Percentiles rank a stretch among this genome's conserved stretches.
These are phyloP conservation scores for Bursaphelenchus okinawaensis DNA, from an alignment of 2,888 invertebrate species.

Conservation along the genomic window DNA sequence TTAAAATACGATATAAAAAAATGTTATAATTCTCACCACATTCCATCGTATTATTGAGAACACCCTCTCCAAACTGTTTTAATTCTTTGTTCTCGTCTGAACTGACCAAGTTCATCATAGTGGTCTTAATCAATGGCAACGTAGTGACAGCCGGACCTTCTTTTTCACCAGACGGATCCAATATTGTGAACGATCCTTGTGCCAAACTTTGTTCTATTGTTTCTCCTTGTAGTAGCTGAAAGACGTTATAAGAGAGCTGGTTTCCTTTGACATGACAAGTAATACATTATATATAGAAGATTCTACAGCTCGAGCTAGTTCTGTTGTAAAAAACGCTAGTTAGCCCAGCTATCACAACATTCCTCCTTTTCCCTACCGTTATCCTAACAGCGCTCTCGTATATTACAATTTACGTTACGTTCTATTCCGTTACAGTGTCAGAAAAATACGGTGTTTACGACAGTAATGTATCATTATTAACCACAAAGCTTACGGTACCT, in stretches of 20 bases:
- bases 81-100: no score
- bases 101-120: not conserved
- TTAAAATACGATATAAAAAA: not conserved
- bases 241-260: constrained; percentile 3
- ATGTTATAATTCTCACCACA: no score
- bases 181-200: constrained; percentile 29
- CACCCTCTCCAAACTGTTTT: not conserved
- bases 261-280: no score
- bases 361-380: no score
- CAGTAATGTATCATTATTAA: not conserved
- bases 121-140: not conserved
- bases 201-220: constrained; percentile 28
- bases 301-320: no score
- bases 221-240: constrained; percentile 17
- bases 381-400: no score
- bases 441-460: no score
- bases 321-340: no score
- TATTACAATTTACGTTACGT: no score
- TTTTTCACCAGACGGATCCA: constrained; percentile 17
- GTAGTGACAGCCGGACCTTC: not conserved
- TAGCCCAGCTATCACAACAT: no score
- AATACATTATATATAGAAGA: no score
- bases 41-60: not conserved
- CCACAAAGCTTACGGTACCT: not conserved
- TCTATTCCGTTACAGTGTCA: no score